Evolutionary conservation across 2,113 vertebrate genomes (phyloP), one percentile per base, ranked within the genome.

Genomic region (Apodemus speciosus): DNA sequence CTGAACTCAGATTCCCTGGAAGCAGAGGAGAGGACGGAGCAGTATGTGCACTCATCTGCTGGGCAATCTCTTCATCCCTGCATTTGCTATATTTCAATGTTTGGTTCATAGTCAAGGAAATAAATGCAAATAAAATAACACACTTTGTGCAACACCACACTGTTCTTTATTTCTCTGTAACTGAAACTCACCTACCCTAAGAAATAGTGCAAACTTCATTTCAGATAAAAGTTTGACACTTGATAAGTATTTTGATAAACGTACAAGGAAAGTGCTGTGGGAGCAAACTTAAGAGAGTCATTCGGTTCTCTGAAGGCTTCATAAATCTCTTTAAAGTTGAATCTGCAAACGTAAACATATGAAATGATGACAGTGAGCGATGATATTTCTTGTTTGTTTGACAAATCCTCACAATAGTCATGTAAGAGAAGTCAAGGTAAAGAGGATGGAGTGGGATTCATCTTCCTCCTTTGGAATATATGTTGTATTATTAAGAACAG

Each of bases 281-380:
- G 69, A 96, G 16, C 35, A 95, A 87, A 93, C 73, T 8, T 80
- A 87, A 51, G 43, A 25, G 66, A 85, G 18, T 9, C 71, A 91
- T 96, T 90, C 53, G 25, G 79, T 95, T 9, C 18, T 92, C 49
- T 94, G 49, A 93, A 86, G 94, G 40, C 72, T 84, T 91, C 56
- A 94, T 86, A 93, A 91, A 94, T 95, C 53, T 96, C 27, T 92
- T 86, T 16, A 53, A 94, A 93, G 89, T 79, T 94, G 66, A 95
- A 94, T 89, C 49, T 93, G 77, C 86, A 96, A 94, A 90, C 21
- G 38, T 84, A 95, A 93, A 89, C 32, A 79, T 90, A 51, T 69
- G 87, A 94, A 94, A 66, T 92, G 27, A 91, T 94, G 72, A 69
- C 73, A 92, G 20, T 83, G 49, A 93, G 76, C 38, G 72, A 10